Evolutionary conservation across 1,140 invertebrate species (phyloP), one percentile per base, ranked within the genome.

Genomic region (Aricia agestis): DNA sequence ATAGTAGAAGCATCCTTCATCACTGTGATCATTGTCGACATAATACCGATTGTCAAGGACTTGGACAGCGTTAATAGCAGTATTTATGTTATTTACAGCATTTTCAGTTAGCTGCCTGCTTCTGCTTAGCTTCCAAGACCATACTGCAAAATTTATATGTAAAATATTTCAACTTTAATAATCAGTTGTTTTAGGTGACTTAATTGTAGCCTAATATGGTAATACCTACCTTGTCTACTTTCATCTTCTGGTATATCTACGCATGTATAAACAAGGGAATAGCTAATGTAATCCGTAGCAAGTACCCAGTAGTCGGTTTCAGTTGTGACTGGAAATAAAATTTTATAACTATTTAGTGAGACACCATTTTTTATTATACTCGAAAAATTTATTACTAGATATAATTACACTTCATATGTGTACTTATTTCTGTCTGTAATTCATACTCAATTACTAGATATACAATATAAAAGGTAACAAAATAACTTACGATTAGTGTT

Each of bases 51-150:
- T 32, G 19, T 85, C 79, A 0, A 90, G 69, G 0, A 87, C 84
- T 36, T 78, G 73, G 17, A 87, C 72, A 1, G 45, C 72, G 17
- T 74, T 79, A 1, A 82, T 73, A 2, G 75, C 71, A 6, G 69
- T 70, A 42, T 84, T 80, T 11, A 90, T 90, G 11, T 73, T 78
- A 0, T 68, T 71, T 25, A 18, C 15, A 5, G 82, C 80, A 1
- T 41, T 66, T 9, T 58, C 0, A 36, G 76, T 59, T 10, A 90
- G 63, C 17, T 75, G 58, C 13, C 75, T 86, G n/a, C 75, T 74
- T 76, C 83, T 80, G n/a, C 86, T 86, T 5, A 90, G 77, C 67
- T 88, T 87, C 84, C 85, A 90, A 57, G 79, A 82, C 52, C 15
- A 76, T 13, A 88, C 86, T 89, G 73, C 10, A 78, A 77, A 70